Base-by-base conservation (phyloP, 2,888 invertebrate genomes). In the Thecophora atra region DNA sequence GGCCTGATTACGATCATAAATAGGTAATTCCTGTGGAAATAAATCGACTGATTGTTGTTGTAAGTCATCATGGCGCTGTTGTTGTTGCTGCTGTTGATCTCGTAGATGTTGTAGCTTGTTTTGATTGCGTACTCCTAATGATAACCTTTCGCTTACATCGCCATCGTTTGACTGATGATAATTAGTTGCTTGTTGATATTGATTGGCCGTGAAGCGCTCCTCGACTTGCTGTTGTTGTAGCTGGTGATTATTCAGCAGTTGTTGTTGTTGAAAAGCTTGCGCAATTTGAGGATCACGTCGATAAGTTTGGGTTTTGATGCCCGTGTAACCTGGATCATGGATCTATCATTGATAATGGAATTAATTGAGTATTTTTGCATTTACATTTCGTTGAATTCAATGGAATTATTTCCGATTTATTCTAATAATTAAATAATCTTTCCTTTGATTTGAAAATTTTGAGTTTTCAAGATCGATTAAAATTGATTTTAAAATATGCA, bases 251-350 rank as follows among this genome's bases (percentile, higher is more conserved):
- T 37, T 37, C 51, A 74, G 75, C 26, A 70, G 71, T 51, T 63
- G 76, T 67, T 76, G 76, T 66, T 77, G 71, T 24, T 73, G 74
- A 17, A 76, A 72, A 28, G 76, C 66, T 52, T 72, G 70, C 30
- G 64, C 74, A 70, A 77, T 77, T 71, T 74, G 66, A 67, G 78
- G 77, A 74, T 79, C 81, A 58, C 80, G 77, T 62, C 76, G 83
- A 81, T 81, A 83, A 78, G 81, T 75, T 70, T 69, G 76, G 63
- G 79, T 76, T 75, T 79, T 79, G 70, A 77, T 77, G 72, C 77
- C 77, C 64, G 74, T 71, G 67, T 77, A 71, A 19, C 65, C 66
- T 58, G 79, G 79, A 73, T 79, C 80, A 64, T 77, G 76, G 52
- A 82, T 81, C 85, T 85, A 76, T 19, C 24, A 11, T 28, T 11